These are phyloP conservation scores for Calcarius ornatus DNA, from an alignment of 2,113 vertebrate species.

Conservation along the genomic window DNA sequence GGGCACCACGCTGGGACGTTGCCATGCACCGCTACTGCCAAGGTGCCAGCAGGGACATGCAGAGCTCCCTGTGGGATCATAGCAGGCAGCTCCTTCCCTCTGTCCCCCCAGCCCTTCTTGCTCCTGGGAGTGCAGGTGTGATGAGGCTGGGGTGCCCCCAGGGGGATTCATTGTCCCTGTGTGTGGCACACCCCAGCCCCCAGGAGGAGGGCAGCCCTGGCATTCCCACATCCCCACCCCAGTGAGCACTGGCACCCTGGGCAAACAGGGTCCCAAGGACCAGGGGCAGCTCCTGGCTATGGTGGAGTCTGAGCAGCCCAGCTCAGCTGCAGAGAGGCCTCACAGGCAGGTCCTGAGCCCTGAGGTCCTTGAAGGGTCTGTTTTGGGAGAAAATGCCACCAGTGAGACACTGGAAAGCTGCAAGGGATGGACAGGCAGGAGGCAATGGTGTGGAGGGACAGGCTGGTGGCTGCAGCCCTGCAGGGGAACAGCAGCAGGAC, in stretches of 20 bases:
- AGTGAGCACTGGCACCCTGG: neutral
- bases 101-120: neutral
- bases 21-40: neutral
- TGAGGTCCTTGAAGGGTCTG: neutral
- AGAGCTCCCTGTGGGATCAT: neutral
- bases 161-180: accelerated
- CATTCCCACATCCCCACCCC: neutral
- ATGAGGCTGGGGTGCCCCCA: neutral
- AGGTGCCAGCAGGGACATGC: neutral
- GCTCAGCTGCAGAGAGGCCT: neutral
- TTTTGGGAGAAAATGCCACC: neutral
- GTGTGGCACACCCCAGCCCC: neutral
- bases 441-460: neutral
- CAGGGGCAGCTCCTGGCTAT: neutral
- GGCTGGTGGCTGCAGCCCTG: neutral
- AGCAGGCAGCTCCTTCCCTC: neutral
- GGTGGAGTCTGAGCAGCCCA: neutral
- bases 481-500: neutral
- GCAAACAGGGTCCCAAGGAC: neutral
- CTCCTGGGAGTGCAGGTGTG: neutral
- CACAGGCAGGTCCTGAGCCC: neutral
- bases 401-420: neutral
- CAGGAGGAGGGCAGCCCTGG: accelerated
- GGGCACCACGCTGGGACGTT: neutral
- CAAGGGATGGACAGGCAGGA: neutral